Percentiles rank a stretch among this genome's conserved stretches.
phyloP scores from a whole-genome alignment of 2,113 vertebrate species.

The Merops nubicus region DNA sequence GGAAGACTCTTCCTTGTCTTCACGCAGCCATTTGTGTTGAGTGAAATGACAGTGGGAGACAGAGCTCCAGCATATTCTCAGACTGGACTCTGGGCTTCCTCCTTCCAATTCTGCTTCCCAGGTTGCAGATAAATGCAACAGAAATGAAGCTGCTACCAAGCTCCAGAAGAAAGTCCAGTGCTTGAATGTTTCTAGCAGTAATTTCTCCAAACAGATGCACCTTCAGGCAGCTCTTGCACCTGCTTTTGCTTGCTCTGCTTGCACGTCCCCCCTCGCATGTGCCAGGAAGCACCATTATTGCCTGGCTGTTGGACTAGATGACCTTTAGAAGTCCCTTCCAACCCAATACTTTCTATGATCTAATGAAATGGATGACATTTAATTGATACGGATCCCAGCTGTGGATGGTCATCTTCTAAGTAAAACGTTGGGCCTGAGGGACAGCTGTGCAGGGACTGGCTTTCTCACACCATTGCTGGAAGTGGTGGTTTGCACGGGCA shows the following conservation, averaged over 20 bases:
- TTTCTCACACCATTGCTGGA: not conserved
- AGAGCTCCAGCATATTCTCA: not conserved
- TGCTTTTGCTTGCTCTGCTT: not conserved
- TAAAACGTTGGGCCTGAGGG: not conserved
- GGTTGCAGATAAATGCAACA: not conserved
- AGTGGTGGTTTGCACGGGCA: rapidly evolving
- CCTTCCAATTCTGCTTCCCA: not conserved
- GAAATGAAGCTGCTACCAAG: not conserved
- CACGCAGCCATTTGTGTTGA: not conserved
- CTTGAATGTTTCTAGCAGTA: not conserved
- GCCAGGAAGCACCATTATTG: not conserved
- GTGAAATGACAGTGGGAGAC: not conserved
- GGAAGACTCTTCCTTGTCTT: not conserved
- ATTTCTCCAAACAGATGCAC: not conserved
- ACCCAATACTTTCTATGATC: too few species aligned
- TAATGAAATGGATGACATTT: not conserved
- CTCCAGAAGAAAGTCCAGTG: not conserved
- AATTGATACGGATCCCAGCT: not conserved
- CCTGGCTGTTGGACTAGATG: too few species aligned
- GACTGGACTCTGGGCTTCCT: not conserved
- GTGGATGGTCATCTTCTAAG: not conserved
- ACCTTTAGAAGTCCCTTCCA: too few species aligned
- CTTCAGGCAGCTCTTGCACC: not conserved
- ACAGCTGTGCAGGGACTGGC: not conserved
- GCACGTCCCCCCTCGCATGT: rapidly evolving